These are phyloP conservation scores for Montipora cactus DNA, from an alignment of 64 coral and sea anemone species.

Conservation along the genomic window DNA sequence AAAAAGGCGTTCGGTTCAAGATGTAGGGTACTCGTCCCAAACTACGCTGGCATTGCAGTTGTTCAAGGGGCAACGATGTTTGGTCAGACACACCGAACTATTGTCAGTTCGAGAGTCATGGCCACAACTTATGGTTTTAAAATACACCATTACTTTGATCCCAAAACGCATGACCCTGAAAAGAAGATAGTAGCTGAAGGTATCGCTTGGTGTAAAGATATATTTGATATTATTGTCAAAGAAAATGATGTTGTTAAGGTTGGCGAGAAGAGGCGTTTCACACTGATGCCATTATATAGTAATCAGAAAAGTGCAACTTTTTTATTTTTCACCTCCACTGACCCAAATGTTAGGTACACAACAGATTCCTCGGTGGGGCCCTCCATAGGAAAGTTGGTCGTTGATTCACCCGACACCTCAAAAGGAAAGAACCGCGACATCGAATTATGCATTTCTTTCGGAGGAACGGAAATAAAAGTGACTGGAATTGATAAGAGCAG, in stretches of 20 bases:
- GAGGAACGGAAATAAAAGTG: slow-evolving; percentile 22
- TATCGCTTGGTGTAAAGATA: too few species aligned
- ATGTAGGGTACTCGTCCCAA: slow-evolving; percentile 18
- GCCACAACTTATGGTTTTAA: too few species aligned
- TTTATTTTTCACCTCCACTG: not conserved
- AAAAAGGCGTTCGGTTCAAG: not conserved
- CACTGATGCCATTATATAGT: not conserved
- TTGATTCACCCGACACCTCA: slow-evolving; percentile 13
- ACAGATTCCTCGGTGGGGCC: not conserved
- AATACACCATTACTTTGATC: too few species aligned
- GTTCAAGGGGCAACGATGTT: slow-evolving; percentile 34
- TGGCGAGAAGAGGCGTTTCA: not conserved
- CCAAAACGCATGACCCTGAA: too few species aligned
- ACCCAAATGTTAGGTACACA: not conserved
- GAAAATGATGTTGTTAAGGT: not conserved
- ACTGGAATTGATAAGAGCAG: not conserved
- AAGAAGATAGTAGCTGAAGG: too few species aligned
- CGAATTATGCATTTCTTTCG: not conserved
- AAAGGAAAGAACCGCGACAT: slow-evolving; percentile 13
- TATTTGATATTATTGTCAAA: too few species aligned
- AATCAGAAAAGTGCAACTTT: not conserved
- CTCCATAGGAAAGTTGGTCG: not conserved
- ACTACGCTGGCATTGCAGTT: slow-evolving; percentile 14
- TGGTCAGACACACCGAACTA: not conserved
- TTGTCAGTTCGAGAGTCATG: too few species aligned